These are phyloP conservation scores for Trematocara variabile DNA, from an alignment of 2,113 vertebrate genomes.

Conservation along the genomic window DNA sequence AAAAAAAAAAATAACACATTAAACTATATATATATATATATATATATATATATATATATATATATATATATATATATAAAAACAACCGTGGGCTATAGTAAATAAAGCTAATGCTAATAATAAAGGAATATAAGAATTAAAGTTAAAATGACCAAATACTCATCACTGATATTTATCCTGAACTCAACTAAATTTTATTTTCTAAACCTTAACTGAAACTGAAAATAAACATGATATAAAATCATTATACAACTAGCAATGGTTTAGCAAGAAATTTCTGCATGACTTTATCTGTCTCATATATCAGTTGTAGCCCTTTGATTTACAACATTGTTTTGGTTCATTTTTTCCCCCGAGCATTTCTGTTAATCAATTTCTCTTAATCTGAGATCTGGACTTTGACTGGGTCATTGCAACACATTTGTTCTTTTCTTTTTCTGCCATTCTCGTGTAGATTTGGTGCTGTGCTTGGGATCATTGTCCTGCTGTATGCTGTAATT, in stretches of 20 bases:
- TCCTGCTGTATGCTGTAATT: neutral
- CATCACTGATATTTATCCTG: neutral
- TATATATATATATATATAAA: neutral
- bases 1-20: too few species aligned
- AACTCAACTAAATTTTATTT: neutral
- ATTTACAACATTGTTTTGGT: neutral
- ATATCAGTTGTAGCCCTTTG: neutral
- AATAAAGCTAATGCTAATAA: neutral
- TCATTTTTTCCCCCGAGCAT: neutral
- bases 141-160: neutral
- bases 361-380: neutral
- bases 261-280: neutral
- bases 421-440: neutral
- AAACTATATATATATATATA: too few species aligned
- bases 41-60: too few species aligned
- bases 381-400: neutral
- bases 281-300: neutral
- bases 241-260: neutral
- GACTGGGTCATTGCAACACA: neutral
- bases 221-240: neutral
- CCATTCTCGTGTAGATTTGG: neutral
- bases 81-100: neutral
- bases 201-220: neutral
- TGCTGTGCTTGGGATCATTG: neutral
- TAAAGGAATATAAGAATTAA: neutral